Base-by-base conservation (phyloP, 1,140 invertebrate species). In the Dendroctonus ponderosae region DNA sequence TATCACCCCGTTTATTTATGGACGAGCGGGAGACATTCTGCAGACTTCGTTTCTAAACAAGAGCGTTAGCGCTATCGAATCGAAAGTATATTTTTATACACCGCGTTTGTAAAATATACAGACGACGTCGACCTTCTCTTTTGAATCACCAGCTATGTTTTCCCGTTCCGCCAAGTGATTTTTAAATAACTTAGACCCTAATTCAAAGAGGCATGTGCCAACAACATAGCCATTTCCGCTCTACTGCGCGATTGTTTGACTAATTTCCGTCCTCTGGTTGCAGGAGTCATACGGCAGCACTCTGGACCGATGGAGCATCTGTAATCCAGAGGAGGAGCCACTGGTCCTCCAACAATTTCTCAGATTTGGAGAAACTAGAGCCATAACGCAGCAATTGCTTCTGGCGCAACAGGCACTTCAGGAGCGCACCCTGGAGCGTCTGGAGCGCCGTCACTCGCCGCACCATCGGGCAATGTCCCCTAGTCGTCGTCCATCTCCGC, bases 301-400 rank as follows among this genome's bases (percentile, higher is more conserved):
- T 68, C 82, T 93, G 76, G 89, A 92, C 80, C 86, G 88, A 81
- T 94, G 91, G 91, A 88, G 85, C 70, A 87, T 93, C 77, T 89
- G 89, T 75, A 89, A 86, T 71, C 84, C 88, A 76, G 91, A 93
- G 78, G 91, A 93, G 82, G 92, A 94, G 79, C 87, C 90, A 72
- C 82, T 93, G 73, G 89, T 93, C 56, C 81, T 94, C 52, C 91
- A 93, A 80, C 91, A 93, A 83, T 93, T 93, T 82, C 84, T 93
- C 59, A 83, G 90, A 71, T 93, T 93, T 79, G 88, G 87, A 59
- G 90, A 92, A 81, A 94, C 91, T 62, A 85, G 90, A 79, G 86
- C 87, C 56, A 89, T 93, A 74, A 90, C 91, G 68, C 88, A 91
- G 77, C 89, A 91, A 75, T 82, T 92, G 70, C 82, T 92, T 74